Conservation (phyloP, 1,140 invertebrate genomes). For the Parapsyche elsis region DNA sequence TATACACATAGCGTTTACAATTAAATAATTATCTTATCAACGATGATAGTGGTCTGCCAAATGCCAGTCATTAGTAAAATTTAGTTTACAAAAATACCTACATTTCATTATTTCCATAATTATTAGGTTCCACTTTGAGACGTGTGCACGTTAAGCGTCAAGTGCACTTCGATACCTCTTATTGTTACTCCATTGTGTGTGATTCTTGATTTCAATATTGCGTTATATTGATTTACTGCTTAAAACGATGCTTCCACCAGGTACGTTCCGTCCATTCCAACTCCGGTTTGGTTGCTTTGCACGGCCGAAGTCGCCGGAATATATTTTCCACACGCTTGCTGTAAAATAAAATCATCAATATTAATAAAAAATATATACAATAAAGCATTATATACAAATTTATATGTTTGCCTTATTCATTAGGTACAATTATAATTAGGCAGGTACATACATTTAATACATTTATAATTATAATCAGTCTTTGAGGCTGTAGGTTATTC, state of each 20-base stretch:
- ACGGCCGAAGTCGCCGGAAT: constrained; percentile 82
- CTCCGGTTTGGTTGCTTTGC: constrained; percentile 80
- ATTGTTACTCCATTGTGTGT: neutral
- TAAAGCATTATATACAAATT: neutral
- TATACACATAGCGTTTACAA: neutral
- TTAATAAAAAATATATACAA: constrained; percentile 7
- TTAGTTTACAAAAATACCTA: constrained; percentile 11
- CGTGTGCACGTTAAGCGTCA: neutral
- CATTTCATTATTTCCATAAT: neutral
- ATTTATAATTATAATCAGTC: too few species aligned
- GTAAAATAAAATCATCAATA: constrained; percentile 70
- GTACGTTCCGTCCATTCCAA: constrained; percentile 83
- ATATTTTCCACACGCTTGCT: constrained; percentile 85
- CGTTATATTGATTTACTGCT: constrained; percentile 54
- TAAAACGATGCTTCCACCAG: constrained; percentile 86
- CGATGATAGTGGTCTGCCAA: neutral
- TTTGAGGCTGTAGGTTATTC: too few species aligned
- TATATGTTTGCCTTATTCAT: neutral
- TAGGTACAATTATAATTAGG: too few species aligned
- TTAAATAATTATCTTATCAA: neutral
- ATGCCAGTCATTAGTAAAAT: neutral
- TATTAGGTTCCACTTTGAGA: neutral
- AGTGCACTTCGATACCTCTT: neutral
- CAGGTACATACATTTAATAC: too few species aligned
- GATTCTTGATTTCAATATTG: neutral